Percentiles rank a stretch among this genome's conserved stretches.
Evolutionary conservation across 2,797 vertebrate species (phyloP).

Genomic region (Hoplostethus atlanticus): DNA sequence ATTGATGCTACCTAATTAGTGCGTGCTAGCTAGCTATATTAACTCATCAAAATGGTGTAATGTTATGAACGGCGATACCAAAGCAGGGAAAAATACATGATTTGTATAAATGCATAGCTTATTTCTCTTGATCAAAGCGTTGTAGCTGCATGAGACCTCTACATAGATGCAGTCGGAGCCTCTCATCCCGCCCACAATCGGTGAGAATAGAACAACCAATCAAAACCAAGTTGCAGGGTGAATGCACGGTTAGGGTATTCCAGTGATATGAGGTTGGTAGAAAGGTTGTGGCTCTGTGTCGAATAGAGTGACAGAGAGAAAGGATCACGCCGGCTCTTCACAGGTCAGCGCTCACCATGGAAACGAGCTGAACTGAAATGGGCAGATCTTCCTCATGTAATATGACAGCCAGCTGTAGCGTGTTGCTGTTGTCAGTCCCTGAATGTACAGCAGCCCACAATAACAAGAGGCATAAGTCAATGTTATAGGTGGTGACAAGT

Average conservation of each 20-base stretch:
- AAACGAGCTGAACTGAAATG: conserved; percentile 67
- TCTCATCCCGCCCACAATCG: background rate
- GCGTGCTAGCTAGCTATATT: no score
- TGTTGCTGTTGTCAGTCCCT: conserved; percentile 71
- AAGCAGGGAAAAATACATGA: no score
- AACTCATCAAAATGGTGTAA: no score
- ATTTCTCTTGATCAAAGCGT: no score
- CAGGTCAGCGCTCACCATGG: conserved; percentile 68
- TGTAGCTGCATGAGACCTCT: no score
- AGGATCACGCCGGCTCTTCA: conserved; percentile 43
- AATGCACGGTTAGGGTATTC: background rate
- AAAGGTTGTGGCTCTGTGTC: conserved; percentile 42
- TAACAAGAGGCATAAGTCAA: conserved; percentile 63
- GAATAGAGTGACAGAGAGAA: conserved; percentile 38
- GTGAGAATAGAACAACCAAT: background rate
- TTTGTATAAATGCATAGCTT: no score
- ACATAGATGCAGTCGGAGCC: background rate
- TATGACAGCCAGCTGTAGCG: conserved; percentile 77
- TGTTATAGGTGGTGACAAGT: conserved; percentile 63
- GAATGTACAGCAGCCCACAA: conserved; percentile 60
- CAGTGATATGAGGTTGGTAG: conserved; percentile 15
- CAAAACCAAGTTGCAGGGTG: background rate
- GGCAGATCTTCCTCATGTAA: conserved; percentile 66
- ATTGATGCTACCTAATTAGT: no score
- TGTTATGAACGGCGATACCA: no score